Conservation (phyloP, 2,797 vertebrate genomes). For the Pteronotus mesoamericanus region DNA sequence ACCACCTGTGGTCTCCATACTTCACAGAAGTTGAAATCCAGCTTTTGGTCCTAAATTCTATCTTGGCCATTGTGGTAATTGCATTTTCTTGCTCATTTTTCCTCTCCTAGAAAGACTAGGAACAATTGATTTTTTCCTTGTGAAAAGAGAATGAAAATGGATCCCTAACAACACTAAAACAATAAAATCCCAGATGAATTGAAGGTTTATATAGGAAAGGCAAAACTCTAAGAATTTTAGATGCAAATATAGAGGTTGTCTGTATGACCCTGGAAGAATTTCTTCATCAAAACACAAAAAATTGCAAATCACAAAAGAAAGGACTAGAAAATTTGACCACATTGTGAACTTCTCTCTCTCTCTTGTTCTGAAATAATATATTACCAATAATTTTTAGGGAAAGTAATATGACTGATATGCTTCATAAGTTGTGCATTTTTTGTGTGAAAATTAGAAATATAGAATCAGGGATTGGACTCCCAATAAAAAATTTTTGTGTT, state of each 20-base stretch:
- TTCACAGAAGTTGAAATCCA: background rate
- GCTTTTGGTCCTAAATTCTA: background rate
- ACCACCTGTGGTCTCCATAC: background rate
- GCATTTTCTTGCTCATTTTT: background rate
- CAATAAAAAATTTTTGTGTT: background rate
- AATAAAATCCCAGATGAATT: background rate
- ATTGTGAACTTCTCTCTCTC: background rate
- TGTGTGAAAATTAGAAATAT: background rate
- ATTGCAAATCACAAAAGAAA: background rate
- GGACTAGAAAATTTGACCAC: background rate
- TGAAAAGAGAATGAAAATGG: background rate
- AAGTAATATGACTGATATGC: background rate
- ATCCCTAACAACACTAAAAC: background rate
- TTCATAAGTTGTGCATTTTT: conserved; percentile 35
- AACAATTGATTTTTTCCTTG: background rate
- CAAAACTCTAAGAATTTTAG: background rate
- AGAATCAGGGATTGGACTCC: background rate
- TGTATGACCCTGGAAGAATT: background rate
- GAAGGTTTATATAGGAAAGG: background rate
- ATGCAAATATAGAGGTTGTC: background rate
- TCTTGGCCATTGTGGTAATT: background rate
- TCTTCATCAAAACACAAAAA: conserved; percentile 16
- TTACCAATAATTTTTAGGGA: background rate
- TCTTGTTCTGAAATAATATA: background rate
- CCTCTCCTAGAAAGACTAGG: background rate